phyloP scores from a whole-genome alignment of 1,140 invertebrate genomes.

The Heliconius melpomene region DNA sequence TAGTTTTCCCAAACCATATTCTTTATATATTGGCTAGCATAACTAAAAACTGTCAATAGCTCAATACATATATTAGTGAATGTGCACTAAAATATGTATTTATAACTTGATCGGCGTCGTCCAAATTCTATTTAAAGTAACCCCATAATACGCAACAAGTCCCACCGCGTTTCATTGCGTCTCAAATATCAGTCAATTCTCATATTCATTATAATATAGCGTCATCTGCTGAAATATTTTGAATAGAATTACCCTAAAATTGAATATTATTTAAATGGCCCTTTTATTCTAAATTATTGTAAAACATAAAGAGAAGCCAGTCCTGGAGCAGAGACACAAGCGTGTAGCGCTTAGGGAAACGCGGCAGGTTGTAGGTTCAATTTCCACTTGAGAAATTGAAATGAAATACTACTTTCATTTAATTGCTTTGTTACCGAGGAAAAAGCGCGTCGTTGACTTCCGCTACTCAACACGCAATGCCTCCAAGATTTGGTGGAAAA shows the following conservation, averaged over 20 bases:
- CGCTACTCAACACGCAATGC: no score
- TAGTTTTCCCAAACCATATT: not conserved
- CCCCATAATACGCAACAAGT: slow-evolving; percentile 15
- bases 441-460: no score
- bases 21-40: not conserved
- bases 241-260: not conserved
- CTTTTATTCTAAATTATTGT: not conserved
- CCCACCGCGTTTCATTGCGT: slow-evolving; percentile 11
- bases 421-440: no score
- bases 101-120: slow-evolving; percentile 13
- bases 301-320: not conserved
- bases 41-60: not conserved
- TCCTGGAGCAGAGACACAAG: no score
- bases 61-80: not conserved
- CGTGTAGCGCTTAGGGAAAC: no score
- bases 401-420: no score
- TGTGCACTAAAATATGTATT: slow-evolving; percentile 13
- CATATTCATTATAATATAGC: not conserved
- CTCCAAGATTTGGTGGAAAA: no score
- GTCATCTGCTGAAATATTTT: not conserved
- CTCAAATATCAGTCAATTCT: slow-evolving; percentile 9
- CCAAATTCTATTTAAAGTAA: slow-evolving; percentile 14
- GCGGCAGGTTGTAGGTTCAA: no score
- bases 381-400: no score
- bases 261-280: not conserved